Evolutionary conservation across 2,797 vertebrate species (phyloP).

Genomic region (Clamator glandarius): DNA sequence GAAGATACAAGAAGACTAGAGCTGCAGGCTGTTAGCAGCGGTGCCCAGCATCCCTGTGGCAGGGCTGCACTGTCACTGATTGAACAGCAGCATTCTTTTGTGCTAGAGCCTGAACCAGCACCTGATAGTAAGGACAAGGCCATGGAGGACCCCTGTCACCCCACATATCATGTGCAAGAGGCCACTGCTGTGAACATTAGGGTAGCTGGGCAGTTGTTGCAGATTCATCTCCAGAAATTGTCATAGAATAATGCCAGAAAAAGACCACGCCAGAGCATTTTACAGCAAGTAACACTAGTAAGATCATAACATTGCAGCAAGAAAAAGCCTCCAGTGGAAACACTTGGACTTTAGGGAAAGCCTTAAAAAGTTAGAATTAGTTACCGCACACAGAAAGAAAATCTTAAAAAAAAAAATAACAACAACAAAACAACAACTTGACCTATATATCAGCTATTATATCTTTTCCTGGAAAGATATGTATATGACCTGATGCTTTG

Average conservation of each 20-base stretch:
- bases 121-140: fast-evolving
- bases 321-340: not conserved
- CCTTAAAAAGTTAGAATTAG: not conserved
- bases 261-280: not conserved
- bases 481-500: not conserved
- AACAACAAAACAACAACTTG: no score
- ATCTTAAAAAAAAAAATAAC: not conserved
- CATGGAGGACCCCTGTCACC: fast-evolving
- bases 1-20: not conserved
- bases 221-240: not conserved
- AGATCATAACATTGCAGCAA: not conserved
- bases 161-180: not conserved
- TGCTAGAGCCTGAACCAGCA: not conserved
- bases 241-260: not conserved
- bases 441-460: not conserved
- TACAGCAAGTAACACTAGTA: not conserved
- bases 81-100: fast-evolving
- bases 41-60: not conserved
- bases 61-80: fast-evolving
- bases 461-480: not conserved
- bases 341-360: not conserved
- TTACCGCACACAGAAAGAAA: not conserved
- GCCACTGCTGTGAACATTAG: not conserved
- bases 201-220: not conserved
- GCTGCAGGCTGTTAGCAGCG: fast-evolving